These are phyloP conservation scores for Apaloderma vittatum DNA, from an alignment of 2,113 vertebrate species.

Conservation along the genomic window DNA sequence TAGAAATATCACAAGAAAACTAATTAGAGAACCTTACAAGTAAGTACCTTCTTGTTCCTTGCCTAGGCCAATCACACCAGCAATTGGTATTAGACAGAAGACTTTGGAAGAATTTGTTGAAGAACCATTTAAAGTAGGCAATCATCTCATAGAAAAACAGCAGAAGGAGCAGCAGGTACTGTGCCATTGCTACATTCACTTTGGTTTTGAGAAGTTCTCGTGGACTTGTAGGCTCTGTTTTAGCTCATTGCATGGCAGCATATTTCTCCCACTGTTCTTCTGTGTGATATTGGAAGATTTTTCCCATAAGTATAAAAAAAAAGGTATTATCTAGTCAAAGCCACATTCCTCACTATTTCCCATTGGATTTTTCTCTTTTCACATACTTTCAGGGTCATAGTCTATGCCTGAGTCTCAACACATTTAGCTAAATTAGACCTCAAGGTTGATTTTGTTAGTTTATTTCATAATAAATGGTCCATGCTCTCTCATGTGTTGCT, in stretches of 20 bases:
- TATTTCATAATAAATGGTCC: not conserved
- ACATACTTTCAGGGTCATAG: not conserved
- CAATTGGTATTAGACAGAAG: constrained; percentile 33
- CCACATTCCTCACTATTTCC: not conserved
- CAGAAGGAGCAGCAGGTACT: constrained; percentile 58
- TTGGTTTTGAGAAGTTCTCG: not conserved
- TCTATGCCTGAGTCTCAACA: not conserved
- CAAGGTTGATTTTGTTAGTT: not conserved
- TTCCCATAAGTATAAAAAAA: not conserved
- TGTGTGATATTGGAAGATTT: not conserved
- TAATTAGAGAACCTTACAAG: not conserved
- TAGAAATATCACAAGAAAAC: not conserved
- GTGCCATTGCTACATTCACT: not conserved
- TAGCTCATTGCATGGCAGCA: not conserved
- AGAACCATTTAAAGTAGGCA: constrained; percentile 54
- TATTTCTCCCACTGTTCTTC: not conserved
- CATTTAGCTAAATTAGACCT: not conserved
- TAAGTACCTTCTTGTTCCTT: not conserved
- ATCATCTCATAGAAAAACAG: not conserved
- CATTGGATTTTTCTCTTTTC: not conserved
- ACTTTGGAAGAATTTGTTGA: constrained; percentile 70
- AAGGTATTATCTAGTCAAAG: not conserved
- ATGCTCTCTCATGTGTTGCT: not conserved
- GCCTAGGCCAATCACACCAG: constrained; percentile 57
- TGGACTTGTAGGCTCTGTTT: not conserved